phyloP scores from a whole-genome alignment of 92 coral and sea anemone species.

The Scolanthus callimorphus region DNA sequence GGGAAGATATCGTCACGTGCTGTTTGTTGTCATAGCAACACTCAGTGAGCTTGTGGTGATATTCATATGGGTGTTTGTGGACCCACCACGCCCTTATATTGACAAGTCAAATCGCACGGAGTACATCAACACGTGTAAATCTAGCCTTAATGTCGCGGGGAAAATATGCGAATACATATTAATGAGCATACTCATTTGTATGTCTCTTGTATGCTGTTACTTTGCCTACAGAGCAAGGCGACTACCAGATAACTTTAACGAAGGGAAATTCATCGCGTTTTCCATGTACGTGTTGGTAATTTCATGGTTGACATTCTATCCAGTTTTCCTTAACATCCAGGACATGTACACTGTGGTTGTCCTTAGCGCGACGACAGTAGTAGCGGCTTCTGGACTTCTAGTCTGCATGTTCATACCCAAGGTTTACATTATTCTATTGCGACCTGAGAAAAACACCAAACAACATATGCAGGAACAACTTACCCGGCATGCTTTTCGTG shows the following conservation, averaged over 20 bases:
- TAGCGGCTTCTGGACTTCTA: slow-evolving; percentile 69
- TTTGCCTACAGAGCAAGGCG: slow-evolving; percentile 73
- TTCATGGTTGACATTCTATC: slow-evolving; percentile 78
- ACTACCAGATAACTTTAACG: slow-evolving; percentile 81
- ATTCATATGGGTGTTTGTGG: slow-evolving; percentile 47
- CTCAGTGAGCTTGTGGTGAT: slow-evolving; percentile 36
- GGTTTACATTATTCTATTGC: slow-evolving; percentile 57
- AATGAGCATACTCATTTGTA: slow-evolving; percentile 42
- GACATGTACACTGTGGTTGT: slow-evolving; percentile 58
- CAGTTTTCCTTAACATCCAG: slow-evolving; percentile 58
- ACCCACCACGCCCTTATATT: slow-evolving; percentile 48
- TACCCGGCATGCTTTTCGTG: slow-evolving; percentile 60
- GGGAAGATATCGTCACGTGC: slow-evolving; percentile 45
- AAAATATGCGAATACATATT: slow-evolving; percentile 50
- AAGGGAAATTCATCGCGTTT: slow-evolving; percentile 80
- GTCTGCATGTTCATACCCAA: slow-evolving; percentile 79
- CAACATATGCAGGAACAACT: slow-evolving; percentile 66
- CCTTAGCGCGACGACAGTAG: slow-evolving; percentile 57
- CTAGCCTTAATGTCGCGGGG: slow-evolving; percentile 35
- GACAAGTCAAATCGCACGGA: slow-evolving; percentile 49
- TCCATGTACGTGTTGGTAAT: slow-evolving; percentile 57
- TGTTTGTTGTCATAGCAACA: slow-evolving; percentile 29
- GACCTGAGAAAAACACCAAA: slow-evolving; percentile 72
- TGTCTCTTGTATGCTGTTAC: slow-evolving; percentile 56
- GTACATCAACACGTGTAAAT: slow-evolving; percentile 38